These are phyloP conservation scores for Lycorma delicatula DNA, from an alignment of 1,140 invertebrate species.

Conservation along the genomic window DNA sequence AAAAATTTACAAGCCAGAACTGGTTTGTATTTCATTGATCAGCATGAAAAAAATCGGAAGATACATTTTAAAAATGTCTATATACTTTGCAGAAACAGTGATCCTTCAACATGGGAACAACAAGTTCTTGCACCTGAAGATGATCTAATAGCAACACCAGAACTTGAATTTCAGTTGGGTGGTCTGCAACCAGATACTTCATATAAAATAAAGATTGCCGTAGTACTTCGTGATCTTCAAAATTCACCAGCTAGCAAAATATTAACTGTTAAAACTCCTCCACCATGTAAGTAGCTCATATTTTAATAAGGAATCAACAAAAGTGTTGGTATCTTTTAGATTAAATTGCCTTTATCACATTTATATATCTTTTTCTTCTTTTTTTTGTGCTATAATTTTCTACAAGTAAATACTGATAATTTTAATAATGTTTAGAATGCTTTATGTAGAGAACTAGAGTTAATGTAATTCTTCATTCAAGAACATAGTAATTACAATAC, in stretches of 20 bases:
- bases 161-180: slow-evolving; percentile 71
- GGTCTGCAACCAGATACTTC: slow-evolving; percentile 66
- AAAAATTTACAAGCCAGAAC: too few relatives aligned
- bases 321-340: too few relatives aligned
- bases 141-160: slow-evolving; percentile 70
- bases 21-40: too few relatives aligned
- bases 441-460: too few relatives aligned
- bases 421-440: too few relatives aligned
- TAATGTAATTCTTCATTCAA: too few relatives aligned
- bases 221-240: slow-evolving; percentile 60
- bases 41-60: too few relatives aligned
- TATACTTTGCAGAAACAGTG: slow-evolving; percentile 46
- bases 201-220: slow-evolving; percentile 70
- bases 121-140: slow-evolving; percentile 78
- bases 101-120: slow-evolving; percentile 63
- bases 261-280: slow-evolving; percentile 57
- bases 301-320: too few relatives aligned
- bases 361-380: too few relatives aligned
- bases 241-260: slow-evolving; percentile 64
- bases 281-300: slow-evolving; percentile 35
- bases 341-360: too few relatives aligned
- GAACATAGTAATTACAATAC: too few relatives aligned
- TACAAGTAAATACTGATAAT: too few relatives aligned
- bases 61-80: not conserved
- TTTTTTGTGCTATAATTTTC: not conserved